Evolutionary conservation across 1,140 invertebrate species (phyloP).

Genomic region (Helicoverpa zea): DNA sequence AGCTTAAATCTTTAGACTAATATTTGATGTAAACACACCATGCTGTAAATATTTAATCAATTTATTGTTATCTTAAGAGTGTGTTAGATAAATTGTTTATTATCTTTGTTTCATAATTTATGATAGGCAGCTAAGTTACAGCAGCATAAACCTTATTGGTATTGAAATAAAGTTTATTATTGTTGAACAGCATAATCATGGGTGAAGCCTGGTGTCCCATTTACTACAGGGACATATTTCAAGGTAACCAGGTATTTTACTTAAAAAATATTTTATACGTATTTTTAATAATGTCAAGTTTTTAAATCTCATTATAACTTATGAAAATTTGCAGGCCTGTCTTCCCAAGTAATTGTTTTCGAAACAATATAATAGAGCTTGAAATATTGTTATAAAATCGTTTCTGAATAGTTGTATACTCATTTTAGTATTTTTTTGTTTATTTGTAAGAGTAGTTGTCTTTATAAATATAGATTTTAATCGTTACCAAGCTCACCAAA

Average conservation of each 20-base stretch:
- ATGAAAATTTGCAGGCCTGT: neutral
- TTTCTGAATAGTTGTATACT: too few relatives aligned
- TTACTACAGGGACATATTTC: constrained; percentile 5
- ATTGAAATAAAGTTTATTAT: constrained; percentile 21
- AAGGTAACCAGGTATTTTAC: neutral
- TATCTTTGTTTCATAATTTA: constrained; percentile 27
- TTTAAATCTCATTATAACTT: neutral
- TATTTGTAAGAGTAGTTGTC: too few relatives aligned
- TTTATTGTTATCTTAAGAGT: constrained; percentile 29
- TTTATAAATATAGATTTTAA: constrained; percentile 25
- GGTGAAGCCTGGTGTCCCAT: constrained; percentile 10
- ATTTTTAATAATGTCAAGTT: neutral
- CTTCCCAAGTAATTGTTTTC: too few relatives aligned
- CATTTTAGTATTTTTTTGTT: too few relatives aligned
- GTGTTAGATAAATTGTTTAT: constrained; percentile 51
- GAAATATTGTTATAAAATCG: too few relatives aligned
- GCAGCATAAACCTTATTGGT: constrained; percentile 20
- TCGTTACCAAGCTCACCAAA: constrained; percentile 38
- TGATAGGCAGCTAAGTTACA: constrained; percentile 41
- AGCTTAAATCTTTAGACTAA: constrained; percentile 68
- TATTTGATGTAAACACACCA: constrained; percentile 15
- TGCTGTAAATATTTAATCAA: constrained; percentile 30
- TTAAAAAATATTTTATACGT: neutral
- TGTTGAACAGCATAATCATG: constrained; percentile 10
- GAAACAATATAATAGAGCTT: too few relatives aligned